A percentile compares a stretch with the other conserved stretches of the same genome.
Conservation (phyloP, 2,888 invertebrate genomes). For the Drosophila kuntzei region DNA sequence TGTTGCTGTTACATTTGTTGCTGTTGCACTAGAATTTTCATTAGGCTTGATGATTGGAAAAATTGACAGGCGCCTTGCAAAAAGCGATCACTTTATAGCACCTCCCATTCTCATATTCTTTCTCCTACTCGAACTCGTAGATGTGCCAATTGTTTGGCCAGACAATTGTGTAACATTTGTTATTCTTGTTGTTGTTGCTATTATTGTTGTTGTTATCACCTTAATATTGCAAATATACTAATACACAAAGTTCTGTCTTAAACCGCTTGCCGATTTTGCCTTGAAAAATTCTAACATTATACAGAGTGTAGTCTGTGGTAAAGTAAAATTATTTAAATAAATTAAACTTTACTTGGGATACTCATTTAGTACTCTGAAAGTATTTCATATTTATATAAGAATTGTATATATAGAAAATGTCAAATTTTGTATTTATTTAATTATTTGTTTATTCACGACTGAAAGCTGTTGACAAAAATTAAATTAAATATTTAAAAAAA, state of each 20-base stretch:
- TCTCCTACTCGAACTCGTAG: slow-evolving; percentile 5
- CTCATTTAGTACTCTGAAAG: no score
- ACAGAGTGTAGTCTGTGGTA: no score
- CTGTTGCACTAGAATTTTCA: slow-evolving; percentile 69
- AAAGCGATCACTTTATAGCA: slow-evolving; percentile 68
- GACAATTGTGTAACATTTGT: slow-evolving; percentile 58
- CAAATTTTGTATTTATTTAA: no score
- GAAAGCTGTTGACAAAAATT: no score
- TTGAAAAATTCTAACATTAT: slow-evolving; percentile 6
- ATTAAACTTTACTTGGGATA: no score
- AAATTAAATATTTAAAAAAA: no score
- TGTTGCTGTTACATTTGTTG: slow-evolving; percentile 20
- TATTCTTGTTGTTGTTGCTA: slow-evolving; percentile 1
- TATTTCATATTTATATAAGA: no score
- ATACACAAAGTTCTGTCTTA: slow-evolving; percentile 3
- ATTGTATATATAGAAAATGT: no score
- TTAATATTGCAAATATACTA: slow-evolving; percentile 13
- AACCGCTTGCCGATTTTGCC: slow-evolving; percentile 11
- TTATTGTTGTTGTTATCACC: slow-evolving; percentile 18
- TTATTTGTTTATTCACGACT: no score
- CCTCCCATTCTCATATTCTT: neutral
- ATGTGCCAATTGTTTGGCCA: slow-evolving; percentile 59
- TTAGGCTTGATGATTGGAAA: slow-evolving; percentile 76
- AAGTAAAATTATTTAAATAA: no score
- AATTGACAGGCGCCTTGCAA: slow-evolving; percentile 73